Evolutionary conservation across 2,888 invertebrate genomes (phyloP).

Genomic region (Sepiola atlantica): DNA sequence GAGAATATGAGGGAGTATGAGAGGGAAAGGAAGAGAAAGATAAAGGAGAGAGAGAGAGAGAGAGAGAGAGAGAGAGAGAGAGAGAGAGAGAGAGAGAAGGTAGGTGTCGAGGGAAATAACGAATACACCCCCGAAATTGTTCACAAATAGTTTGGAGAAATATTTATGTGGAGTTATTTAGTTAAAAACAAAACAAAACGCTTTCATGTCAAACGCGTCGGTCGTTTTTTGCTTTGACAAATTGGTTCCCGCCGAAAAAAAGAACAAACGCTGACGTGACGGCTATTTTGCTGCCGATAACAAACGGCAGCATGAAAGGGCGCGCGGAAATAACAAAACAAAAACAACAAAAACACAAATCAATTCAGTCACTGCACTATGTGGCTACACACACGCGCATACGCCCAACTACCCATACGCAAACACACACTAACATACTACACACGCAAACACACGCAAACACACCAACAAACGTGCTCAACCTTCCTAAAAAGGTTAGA

Average conservation of each 20-base stretch:
- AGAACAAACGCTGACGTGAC: constrained; percentile 32
- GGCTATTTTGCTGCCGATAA: constrained; percentile 15
- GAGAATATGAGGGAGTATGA: not conserved
- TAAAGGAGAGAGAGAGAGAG: not conserved
- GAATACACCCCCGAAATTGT: not conserved
- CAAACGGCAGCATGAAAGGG: constrained; percentile 18
- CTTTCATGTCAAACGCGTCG: constrained; percentile 8
- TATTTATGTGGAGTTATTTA: not conserved
- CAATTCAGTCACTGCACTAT: not conserved
- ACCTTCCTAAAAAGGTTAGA: too few species aligned
- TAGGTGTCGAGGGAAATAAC: not conserved
- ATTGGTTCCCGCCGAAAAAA: not conserved
- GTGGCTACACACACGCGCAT: not conserved
- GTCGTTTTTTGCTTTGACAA: constrained; percentile 32
- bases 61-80: not conserved
- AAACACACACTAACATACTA: too few species aligned
- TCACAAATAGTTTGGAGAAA: not conserved
- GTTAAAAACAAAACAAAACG: not conserved
- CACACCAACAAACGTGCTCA: too few species aligned
- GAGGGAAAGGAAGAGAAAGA: not conserved
- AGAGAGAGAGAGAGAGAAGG: not conserved
- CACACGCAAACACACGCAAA: too few species aligned
- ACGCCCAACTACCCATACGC: too few species aligned
- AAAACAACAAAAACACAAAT: too few species aligned
- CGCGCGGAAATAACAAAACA: not conserved